Evolutionary conservation across 2,888 invertebrate genomes (phyloP).

Genomic region (Campoplex nolae): DNA sequence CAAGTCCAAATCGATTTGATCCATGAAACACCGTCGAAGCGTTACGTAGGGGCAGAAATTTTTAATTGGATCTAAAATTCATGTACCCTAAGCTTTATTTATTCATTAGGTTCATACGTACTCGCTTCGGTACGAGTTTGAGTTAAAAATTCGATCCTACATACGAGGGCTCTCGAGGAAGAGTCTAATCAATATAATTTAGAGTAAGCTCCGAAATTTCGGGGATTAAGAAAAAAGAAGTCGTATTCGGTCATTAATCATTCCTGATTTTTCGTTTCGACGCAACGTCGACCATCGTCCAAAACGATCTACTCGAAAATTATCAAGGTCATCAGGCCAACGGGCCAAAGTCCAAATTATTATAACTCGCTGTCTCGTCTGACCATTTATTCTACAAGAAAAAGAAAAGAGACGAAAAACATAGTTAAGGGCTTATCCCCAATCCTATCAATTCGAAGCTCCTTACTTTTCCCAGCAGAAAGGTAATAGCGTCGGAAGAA

Average conservation of each 20-base stretch:
- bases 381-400: background rate
- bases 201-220: background rate
- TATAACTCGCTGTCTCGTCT: background rate
- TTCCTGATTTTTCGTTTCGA: background rate
- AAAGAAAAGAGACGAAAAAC: background rate
- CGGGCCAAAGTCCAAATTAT: background rate
- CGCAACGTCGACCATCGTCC: background rate
- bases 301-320: background rate
- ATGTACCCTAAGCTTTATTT: background rate
- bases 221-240: background rate
- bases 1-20: background rate
- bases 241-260: constrained; percentile 4
- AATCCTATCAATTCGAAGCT: background rate
- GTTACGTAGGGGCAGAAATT: background rate
- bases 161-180: background rate
- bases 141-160: background rate
- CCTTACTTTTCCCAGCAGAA: background rate
- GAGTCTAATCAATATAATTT: background rate
- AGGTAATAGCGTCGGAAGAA: background rate
- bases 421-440: background rate
- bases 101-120: background rate
- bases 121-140: background rate
- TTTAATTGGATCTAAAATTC: background rate
- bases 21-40: background rate
- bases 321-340: constrained; percentile 10